Percentiles rank a stretch among this genome's conserved stretches.
phyloP scores from a whole-genome alignment of 2,888 invertebrate species.

The Synergus laeviventris region DNA sequence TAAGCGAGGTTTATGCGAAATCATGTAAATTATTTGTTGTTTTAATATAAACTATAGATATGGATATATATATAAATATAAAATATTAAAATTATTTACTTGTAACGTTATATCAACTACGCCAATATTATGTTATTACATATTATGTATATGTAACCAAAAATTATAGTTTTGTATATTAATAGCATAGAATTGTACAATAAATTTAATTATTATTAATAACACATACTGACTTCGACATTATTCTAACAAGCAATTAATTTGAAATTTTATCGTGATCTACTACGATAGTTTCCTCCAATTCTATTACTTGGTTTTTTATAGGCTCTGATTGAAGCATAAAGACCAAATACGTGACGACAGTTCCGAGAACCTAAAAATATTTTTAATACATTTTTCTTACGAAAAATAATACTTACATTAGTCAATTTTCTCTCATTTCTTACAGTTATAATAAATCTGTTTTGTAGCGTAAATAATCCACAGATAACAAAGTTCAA shows the following conservation, averaged over 20 bases:
- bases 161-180: conserved; percentile 75
- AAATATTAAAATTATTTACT: conserved; percentile 44
- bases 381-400: not conserved
- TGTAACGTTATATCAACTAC: conserved; percentile 41
- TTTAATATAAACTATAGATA: conserved; percentile 60
- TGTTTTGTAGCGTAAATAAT: not conserved
- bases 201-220: conserved; percentile 69
- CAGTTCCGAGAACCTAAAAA: not conserved
- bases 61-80: conserved; percentile 41
- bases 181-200: conserved; percentile 71
- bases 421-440: not conserved
- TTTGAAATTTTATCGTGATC: too few species aligned
- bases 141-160: conserved; percentile 71
- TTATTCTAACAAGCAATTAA: too few species aligned
- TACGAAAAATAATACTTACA: not conserved
- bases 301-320: not conserved
- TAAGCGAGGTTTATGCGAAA: not conserved
- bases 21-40: conserved; percentile 72
- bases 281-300: not conserved
- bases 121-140: conserved; percentile 47
- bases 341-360: not conserved
- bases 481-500: not conserved
- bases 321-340: not conserved
- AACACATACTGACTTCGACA: not conserved
- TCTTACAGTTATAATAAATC: conserved; percentile 4